Base-by-base conservation (phyloP, 2,888 invertebrate species). In the Sphaerophoria taeniata region DNA sequence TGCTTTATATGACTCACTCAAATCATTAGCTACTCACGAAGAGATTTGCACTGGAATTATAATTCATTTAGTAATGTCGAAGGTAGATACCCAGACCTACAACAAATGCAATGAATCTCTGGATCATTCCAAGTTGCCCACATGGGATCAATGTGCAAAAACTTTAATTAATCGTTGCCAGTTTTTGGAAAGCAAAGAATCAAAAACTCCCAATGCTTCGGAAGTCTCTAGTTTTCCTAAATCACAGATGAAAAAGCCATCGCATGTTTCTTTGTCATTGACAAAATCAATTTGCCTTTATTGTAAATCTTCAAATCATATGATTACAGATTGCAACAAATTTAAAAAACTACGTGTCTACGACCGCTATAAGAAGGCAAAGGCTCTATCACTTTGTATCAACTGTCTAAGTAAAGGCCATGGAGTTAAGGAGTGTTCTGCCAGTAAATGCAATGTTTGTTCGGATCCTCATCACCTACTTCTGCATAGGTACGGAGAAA, bases 51-150 rank as follows among this genome's bases (percentile, higher is more conserved):
- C n/a, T n/a, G n/a, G n/a, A n/a, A n/a, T n/a, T n/a, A n/a, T n/a
- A n/a, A n/a, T n/a, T n/a, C n/a, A n/a, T n/a, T n/a, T n/a, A n/a
- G n/a, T n/a, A n/a, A n/a, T n/a, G n/a, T n/a, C 67, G 11, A 67
- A 36, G 36, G 36, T 36, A 36, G 36, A 36, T 36, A 36, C 36
- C 36, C 36, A 36, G 36, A 36, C 36, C 3, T 39, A 49, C 34
- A 63, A 63, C 14, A 63, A 63, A 63, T 63, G 33, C 33, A 63
- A 63, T 49, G 51, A 67, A 39, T 53, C 63, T 47, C 63, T 63
- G 14, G 49, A 67, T 51, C 39, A 67, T 53, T 39, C 12, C 14
- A 39, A 14, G 0, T 31, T 67, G 16, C 67, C 53, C 2, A 14
- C 4, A 11, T 67, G 67, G 67, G 24, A 51, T 36, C 12, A 1